Evolutionary conservation across 2,797 vertebrate genomes (phyloP).

Genomic region (Sebastes nivosus): DNA sequence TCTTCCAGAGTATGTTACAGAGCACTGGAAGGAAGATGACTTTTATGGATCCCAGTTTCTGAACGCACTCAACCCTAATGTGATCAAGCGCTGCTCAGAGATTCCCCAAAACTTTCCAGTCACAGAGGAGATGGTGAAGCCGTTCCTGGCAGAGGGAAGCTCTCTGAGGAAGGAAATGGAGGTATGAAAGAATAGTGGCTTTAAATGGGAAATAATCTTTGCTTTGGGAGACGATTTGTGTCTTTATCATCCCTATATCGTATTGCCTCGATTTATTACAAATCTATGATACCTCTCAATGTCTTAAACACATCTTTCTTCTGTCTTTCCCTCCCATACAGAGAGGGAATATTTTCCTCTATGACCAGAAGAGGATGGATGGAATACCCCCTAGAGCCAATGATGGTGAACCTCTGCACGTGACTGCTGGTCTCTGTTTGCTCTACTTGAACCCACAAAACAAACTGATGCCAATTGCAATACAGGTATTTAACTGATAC

Average conservation of each 20-base stretch:
- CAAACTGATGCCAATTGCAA: slow-evolving; percentile 68
- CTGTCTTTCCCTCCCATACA: not conserved
- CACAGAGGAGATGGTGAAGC: slow-evolving; percentile 70
- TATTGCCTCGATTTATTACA: not conserved
- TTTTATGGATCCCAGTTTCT: slow-evolving; percentile 77
- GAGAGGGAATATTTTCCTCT: slow-evolving; percentile 68
- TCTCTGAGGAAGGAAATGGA: slow-evolving; percentile 64
- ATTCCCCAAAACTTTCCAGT: slow-evolving; percentile 72
- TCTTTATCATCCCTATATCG: not conserved
- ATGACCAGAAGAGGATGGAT: slow-evolving; percentile 55
- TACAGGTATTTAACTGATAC: slow-evolving; percentile 48
- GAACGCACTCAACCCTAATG: slow-evolving; percentile 65
- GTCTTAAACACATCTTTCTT: not conserved
- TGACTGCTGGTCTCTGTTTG: slow-evolving; percentile 58
- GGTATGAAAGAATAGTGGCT: slow-evolving; percentile 36
- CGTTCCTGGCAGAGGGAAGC: slow-evolving; percentile 51
- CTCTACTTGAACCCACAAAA: slow-evolving; percentile 58
- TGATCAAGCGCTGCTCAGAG: slow-evolving; percentile 61
- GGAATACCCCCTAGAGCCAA: slow-evolving; percentile 24
- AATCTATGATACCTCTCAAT: not conserved
- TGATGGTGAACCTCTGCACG: slow-evolving; percentile 23
- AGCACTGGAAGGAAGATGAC: slow-evolving; percentile 75
- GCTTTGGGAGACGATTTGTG: not conserved
- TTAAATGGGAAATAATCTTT: not conserved
- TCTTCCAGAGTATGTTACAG: slow-evolving; percentile 60